Evolutionary conservation across 1,140 invertebrate genomes (phyloP).

Genomic region (Apis mellifera): Amel_HAv3.1 CM009938.2:5641001-5641500

Average conservation of each 20-base stretch:
- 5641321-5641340: too few species aligned
- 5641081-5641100: too few species aligned
- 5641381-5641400: not conserved
- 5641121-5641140: too few species aligned
- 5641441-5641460: not conserved
- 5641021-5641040: not conserved
- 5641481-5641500: not conserved
- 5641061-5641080: not conserved
- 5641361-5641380: not conserved
- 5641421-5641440: not conserved
- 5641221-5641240: not conserved
- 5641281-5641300: too few species aligned
- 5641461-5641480: not conserved
- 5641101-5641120: too few species aligned
- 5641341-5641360: not conserved
- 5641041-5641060: not conserved
- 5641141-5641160: too few species aligned
- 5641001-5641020: not conserved
- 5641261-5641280: not conserved
- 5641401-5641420: not conserved
- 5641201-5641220: too few species aligned
- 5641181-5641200: not conserved
- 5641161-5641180: too few species aligned
- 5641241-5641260: not conserved
- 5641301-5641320: not conserved